Evolutionary conservation across 2,888 invertebrate genomes (phyloP).

Genomic region (Hirtodrosophila confusa): DNA sequence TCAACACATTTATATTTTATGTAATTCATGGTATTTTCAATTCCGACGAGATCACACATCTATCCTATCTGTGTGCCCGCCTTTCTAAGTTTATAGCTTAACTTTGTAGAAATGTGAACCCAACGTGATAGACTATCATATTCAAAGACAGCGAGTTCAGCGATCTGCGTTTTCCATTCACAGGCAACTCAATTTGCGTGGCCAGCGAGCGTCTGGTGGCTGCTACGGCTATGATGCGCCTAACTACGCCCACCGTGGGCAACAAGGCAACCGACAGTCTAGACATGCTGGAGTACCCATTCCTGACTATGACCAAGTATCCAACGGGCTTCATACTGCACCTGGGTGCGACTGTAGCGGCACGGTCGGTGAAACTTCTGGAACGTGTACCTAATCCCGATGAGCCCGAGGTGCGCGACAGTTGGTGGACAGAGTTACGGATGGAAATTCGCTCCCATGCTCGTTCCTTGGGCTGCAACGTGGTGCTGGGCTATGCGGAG

Average conservation of each 20-base stretch:
- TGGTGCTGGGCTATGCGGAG: slow-evolving; percentile 97
- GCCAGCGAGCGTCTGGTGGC: slow-evolving; percentile 87
- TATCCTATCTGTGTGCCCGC: slow-evolving; percentile 26
- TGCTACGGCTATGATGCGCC: slow-evolving; percentile 86
- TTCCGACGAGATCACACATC: slow-evolving; percentile 8
- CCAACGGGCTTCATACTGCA: slow-evolving; percentile 95
- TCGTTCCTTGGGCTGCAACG: slow-evolving; percentile 95
- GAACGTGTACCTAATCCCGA: slow-evolving; percentile 93
- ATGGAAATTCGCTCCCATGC: slow-evolving; percentile 98
- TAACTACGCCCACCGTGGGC: slow-evolving; percentile 86
- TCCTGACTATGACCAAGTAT: slow-evolving; percentile 95
- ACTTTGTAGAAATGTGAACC: slow-evolving; percentile 47
- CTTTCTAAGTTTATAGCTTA: slow-evolving; percentile 24
- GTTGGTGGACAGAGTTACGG: slow-evolving; percentile 98
- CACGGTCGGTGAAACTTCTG: slow-evolving; percentile 92
- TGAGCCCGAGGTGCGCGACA: slow-evolving; percentile 95
- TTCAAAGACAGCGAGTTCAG: neutral
- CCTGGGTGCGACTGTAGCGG: slow-evolving; percentile 94
- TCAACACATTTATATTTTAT: neutral
- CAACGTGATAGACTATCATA: neutral
- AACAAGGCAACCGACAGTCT: slow-evolving; percentile 90
- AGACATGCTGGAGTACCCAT: slow-evolving; percentile 97
- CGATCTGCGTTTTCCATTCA: slow-evolving; percentile 50
- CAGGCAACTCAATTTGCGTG: slow-evolving; percentile 90
- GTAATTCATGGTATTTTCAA: neutral